Conservation (phyloP, 2,797 vertebrate genomes). For the Jordanella pulchra region DNA sequence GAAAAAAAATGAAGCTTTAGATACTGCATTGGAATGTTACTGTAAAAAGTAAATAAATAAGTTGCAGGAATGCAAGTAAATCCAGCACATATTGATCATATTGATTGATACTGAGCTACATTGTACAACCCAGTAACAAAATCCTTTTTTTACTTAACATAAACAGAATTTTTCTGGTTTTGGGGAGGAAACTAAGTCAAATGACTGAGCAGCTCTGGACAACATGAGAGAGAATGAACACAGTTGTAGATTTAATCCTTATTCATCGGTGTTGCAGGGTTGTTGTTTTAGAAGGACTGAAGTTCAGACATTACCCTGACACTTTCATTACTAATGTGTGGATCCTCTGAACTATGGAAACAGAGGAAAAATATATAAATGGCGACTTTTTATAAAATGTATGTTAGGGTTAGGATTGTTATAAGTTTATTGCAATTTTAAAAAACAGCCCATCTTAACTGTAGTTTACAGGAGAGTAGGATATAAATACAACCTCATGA, state of each 20-base stretch:
- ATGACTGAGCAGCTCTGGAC: neutral
- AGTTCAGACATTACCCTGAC: neutral
- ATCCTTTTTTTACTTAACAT: neutral
- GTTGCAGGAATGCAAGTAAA: neutral
- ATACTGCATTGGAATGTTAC: neutral
- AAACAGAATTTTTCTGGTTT: neutral
- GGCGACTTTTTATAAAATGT: too few relatives aligned
- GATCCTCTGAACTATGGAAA: too few relatives aligned
- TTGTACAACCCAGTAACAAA: neutral
- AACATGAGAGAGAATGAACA: neutral
- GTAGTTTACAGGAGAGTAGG: too few relatives aligned
- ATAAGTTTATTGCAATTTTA: too few relatives aligned
- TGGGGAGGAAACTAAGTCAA: neutral
- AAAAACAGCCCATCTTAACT: too few relatives aligned
- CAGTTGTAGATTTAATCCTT: neutral
- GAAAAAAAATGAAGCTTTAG: neutral
- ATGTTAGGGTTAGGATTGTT: too few relatives aligned
- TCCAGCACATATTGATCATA: neutral
- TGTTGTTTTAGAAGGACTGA: neutral
- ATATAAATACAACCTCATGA: too few relatives aligned
- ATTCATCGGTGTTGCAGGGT: neutral
- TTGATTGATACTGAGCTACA: neutral
- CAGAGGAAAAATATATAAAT: too few relatives aligned
- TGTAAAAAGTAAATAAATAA: neutral
- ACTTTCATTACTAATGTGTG: too few relatives aligned